Evolutionary conservation across 53 echinoderm and acorn worm genomes (phyloP).

Genomic region (Hippasteria phrygiana): DNA sequence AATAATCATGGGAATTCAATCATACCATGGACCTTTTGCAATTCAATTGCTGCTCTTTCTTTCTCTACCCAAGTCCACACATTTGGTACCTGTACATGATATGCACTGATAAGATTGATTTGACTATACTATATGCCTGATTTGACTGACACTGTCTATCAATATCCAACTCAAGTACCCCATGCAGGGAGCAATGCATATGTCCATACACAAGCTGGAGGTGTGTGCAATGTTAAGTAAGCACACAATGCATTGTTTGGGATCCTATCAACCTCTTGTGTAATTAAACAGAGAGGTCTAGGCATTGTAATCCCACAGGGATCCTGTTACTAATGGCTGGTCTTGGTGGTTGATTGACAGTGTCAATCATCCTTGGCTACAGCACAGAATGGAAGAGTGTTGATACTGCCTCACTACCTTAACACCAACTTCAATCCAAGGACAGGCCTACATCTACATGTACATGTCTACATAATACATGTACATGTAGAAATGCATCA

Average conservation of each 20-base stretch:
- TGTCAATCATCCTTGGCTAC: neutral
- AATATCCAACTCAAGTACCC: slow-evolving; percentile 45
- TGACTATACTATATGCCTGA: neutral
- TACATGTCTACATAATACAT: too few relatives aligned
- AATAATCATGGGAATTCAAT: too few relatives aligned
- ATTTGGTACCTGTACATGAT: too few relatives aligned
- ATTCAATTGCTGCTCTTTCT: too few relatives aligned
- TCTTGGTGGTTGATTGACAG: slow-evolving; percentile 20
- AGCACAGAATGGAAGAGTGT: too few relatives aligned
- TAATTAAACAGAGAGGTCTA: slow-evolving; percentile 54
- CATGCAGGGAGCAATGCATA: slow-evolving; percentile 35
- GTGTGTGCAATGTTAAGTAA: slow-evolving; percentile 48
- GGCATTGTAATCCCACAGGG: slow-evolving; percentile 47
- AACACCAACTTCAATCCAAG: too few relatives aligned
- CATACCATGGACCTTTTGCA: too few relatives aligned
- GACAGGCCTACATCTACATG: too few relatives aligned
- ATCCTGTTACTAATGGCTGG: slow-evolving; percentile 5
- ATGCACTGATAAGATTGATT: too few relatives aligned
- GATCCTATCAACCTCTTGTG: slow-evolving; percentile 32
- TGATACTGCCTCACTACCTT: too few relatives aligned
- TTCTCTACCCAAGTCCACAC: too few relatives aligned
- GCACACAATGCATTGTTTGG: neutral
- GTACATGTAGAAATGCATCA: too few relatives aligned
- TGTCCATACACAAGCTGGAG: slow-evolving; percentile 3
- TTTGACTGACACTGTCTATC: slow-evolving; percentile 58